phyloP scores from a whole-genome alignment of 2,888 invertebrate species.

The Spialia ferax region DNA sequence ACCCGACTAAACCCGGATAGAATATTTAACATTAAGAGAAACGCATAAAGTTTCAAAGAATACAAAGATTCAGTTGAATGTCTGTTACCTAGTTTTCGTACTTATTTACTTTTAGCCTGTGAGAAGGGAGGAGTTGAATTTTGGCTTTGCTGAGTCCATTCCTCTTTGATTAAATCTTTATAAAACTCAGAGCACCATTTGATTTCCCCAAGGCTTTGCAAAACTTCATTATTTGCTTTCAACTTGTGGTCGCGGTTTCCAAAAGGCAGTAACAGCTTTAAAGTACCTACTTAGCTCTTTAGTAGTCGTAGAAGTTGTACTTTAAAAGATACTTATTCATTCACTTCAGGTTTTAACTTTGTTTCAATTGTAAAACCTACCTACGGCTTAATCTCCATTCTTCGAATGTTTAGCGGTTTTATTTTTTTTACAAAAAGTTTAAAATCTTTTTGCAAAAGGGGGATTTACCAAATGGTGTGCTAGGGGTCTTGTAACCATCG shows the following conservation, averaged over 20 bases:
- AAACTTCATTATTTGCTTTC: slow-evolving; percentile 36
- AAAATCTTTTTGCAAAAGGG: too few relatives aligned
- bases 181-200: slow-evolving; percentile 31
- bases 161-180: slow-evolving; percentile 38
- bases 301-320: slow-evolving; percentile 11
- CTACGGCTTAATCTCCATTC: not conserved
- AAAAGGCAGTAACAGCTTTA: slow-evolving; percentile 16
- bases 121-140: slow-evolving; percentile 21
- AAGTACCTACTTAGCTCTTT: not conserved
- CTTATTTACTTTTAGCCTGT: not conserved
- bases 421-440: too few relatives aligned
- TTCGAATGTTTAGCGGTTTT: too few relatives aligned
- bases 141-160: slow-evolving; percentile 24
- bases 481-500: too few relatives aligned
- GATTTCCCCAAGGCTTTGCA: slow-evolving; percentile 36
- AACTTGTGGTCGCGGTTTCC: slow-evolving; percentile 34
- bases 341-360: not conserved
- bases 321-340: slow-evolving; percentile 17
- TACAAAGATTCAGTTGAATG: not conserved
- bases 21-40: not conserved
- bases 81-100: not conserved
- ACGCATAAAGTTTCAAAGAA: not conserved
- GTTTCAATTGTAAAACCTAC: not conserved
- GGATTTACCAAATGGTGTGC: too few relatives aligned
- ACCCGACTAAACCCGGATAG: too few relatives aligned